Conservation (phyloP, 2,113 vertebrate species). For the Hylia prasina region DNA sequence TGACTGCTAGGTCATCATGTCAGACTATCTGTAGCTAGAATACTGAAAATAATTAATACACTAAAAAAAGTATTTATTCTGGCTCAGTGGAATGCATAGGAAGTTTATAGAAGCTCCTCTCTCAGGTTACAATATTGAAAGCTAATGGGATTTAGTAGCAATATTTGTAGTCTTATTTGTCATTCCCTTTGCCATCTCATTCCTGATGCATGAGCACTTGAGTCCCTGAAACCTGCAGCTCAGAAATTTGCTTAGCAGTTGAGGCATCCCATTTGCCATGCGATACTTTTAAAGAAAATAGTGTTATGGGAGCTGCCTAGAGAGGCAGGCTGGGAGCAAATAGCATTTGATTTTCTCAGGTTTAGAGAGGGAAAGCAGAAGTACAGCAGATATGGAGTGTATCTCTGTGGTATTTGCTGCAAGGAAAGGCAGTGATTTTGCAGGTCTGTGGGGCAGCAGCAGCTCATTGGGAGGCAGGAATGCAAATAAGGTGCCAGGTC, state of each 20-base stretch:
- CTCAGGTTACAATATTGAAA: background rate
- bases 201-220: background rate
- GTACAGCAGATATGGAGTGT: background rate
- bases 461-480: background rate
- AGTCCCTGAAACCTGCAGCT: background rate
- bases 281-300: background rate
- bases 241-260: background rate
- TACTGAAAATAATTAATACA: background rate
- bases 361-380: background rate
- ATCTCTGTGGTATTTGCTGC: background rate
- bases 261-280: background rate
- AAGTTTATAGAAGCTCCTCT: background rate
- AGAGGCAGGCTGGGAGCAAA: background rate
- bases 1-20: background rate
- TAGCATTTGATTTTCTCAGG: background rate
- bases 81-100: background rate
- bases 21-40: background rate
- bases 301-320: background rate
- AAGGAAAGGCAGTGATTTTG: background rate
- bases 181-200: background rate
- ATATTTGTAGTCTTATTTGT: background rate
- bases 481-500: background rate
- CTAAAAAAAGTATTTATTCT: background rate
- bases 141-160: background rate
- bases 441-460: background rate